Conservation (phyloP, 2,888 invertebrate species). For the Seira sanloemensis region DNA sequence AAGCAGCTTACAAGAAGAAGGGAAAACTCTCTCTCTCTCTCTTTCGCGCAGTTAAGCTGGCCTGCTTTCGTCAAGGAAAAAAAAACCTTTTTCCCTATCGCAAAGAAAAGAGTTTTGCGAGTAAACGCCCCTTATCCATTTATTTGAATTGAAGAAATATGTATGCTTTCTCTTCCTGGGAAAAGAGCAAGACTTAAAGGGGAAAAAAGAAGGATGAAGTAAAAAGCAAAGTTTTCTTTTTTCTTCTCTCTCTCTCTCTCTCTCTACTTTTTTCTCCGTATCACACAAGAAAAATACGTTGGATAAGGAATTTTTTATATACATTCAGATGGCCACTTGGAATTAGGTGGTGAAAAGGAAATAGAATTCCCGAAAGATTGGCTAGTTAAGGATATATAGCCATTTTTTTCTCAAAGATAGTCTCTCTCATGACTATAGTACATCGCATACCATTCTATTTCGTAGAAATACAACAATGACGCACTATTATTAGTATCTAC, state of each 20-base stretch:
- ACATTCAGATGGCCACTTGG: neutral
- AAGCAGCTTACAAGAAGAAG: neutral
- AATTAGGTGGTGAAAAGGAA: conserved; percentile 1
- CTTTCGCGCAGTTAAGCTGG: no score
- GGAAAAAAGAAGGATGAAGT: conserved; percentile 32
- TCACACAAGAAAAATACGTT: no score
- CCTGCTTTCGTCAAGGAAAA: neutral
- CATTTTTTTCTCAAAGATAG: neutral
- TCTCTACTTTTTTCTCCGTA: no score
- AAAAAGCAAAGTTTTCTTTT: conserved; percentile 59
- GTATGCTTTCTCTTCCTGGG: conserved; percentile 23
- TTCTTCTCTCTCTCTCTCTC: neutral
- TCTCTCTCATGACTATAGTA: neutral
- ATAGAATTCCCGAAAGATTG: neutral
- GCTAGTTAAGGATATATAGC: neutral
- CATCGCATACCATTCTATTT: neutral
- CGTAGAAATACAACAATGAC: neutral
- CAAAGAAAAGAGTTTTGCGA: conserved; percentile 2
- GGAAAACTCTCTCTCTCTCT: no score
- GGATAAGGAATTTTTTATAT: neutral
- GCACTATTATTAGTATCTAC: neutral
- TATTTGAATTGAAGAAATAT: conserved; percentile 38
- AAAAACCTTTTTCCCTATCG: neutral
- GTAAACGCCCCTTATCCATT: conserved; percentile 43
- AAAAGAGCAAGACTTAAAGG: conserved; percentile 15